Evolutionary conservation across 2,113 vertebrate species (phyloP), one percentile per base, ranked within the genome.

Genomic region (Oxyura jamaicensis): DNA sequence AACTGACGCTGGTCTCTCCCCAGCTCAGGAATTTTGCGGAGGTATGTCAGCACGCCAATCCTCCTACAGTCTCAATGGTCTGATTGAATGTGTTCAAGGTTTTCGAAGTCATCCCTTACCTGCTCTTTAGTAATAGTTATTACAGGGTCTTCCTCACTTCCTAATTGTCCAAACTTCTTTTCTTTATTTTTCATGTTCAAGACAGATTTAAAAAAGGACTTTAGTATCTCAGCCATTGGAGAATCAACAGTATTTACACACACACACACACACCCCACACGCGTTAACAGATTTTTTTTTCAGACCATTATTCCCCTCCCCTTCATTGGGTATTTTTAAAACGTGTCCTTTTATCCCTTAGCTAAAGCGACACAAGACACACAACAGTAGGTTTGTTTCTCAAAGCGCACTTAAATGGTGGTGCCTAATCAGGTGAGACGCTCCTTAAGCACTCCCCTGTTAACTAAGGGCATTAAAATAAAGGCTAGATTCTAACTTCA

Each of bases 141-240:
- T 97, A 97, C 97, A 96, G 93, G 97, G 96, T 98, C 98, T 98
- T 98, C 98, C 97, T 98, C 98, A 98, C 97, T 98, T 97, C 98
- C 97, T 98, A 98, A 98, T 98, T 98, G 98, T 98, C 97, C 97
- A 98, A 98, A 98, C 97, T 96, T 97, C 97, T 98, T 98, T 97
- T 98, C 97, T 98, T 98, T 98, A 98, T 97, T 98, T 98, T 98
- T 98, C 98, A 98, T 97, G 98, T 98, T 98, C 98, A 98, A 97
- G 98, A 98, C 97, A 98, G 97, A 98, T 98, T 98, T 98, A 98
- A 98, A 98, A 98, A 98, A 98, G 26, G 94, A 97, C 97, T 98
- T 98, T 97, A 98, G 97, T 96, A 97, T 97, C 98, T 98, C 97
- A 98, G 96, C 98, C 97, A 97, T 97, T 97, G 96, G 97, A 97